These are phyloP conservation scores for Cataglyphis altisquamis DNA, from an alignment of 2,888 invertebrate species.

Conservation along the genomic window DNA sequence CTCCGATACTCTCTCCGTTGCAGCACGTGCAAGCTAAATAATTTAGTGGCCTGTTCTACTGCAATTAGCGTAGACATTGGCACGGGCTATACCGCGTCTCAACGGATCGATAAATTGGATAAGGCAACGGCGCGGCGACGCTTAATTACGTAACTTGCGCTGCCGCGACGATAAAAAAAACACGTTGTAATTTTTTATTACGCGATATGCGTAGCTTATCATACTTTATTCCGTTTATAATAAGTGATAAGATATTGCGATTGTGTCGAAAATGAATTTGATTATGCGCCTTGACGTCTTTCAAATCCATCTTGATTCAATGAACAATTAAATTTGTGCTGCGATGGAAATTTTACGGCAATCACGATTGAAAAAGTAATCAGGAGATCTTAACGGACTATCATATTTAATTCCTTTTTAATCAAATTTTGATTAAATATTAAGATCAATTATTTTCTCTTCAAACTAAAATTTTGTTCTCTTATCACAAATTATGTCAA, in stretches of 20 bases:
- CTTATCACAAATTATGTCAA: not conserved
- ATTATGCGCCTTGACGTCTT: not conserved
- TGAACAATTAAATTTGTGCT: constrained; percentile 21
- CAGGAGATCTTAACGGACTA: not conserved
- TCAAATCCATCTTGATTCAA: not conserved
- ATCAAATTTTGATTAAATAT: constrained; percentile 24
- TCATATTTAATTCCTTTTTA: constrained; percentile 20
- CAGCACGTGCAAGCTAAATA: constrained; percentile 69
- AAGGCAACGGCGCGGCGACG: constrained; percentile 6
- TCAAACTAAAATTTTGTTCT: not conserved
- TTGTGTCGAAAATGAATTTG: constrained; percentile 31
- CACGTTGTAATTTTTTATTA: constrained; percentile 43
- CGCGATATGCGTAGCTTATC: not conserved
- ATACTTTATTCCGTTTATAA: constrained; percentile 23
- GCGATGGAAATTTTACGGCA: constrained; percentile 7
- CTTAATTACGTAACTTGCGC: constrained; percentile 49
- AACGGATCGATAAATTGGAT: constrained; percentile 64
- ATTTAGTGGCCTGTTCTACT: constrained; percentile 66
- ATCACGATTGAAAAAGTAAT: constrained; percentile 18
- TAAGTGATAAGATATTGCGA: not conserved
- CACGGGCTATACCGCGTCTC: constrained; percentile 58
- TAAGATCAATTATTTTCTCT: not conserved
- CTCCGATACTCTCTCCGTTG: constrained; percentile 25
- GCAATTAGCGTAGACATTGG: constrained; percentile 68
- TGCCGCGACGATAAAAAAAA: not conserved